Evolutionary conservation across 53 echinoderm and acorn worm genomes (phyloP), one percentile per base, ranked within the genome.

Genomic region (Zoroaster sp.): DNA sequence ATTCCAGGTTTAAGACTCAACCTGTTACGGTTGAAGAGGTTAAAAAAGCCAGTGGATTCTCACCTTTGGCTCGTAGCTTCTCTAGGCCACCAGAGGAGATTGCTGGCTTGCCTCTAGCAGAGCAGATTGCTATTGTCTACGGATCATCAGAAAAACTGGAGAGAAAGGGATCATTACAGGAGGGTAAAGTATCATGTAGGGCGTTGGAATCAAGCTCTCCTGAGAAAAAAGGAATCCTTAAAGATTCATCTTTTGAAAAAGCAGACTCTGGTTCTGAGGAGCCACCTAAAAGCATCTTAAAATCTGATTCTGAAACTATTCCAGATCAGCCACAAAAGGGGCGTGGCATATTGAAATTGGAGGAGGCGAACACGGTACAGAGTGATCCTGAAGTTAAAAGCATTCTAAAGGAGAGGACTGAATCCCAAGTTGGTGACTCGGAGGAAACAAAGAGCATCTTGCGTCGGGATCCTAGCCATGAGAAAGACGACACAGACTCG

Each of bases 11-110:
- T 78, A 99, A 87, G 74, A 99, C 99, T 21, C 99, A 99, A 70
- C 99, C 99, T 20, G 92, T 99, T 54, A 99, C 99, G 5, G 59
- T 96, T 8, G 99, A 99, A 32, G 99, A 99, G 83, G 91, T 99
- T 1, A 94, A 99, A 40, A 94, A 96, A 65, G 96, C 96, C 21
- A 72, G 91, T 30, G 91, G 78, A 10, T 88, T 96, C 46, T 96
- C 96, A n/a, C 99, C 99, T 25, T 78, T 99, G 15, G 93, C 94
- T 2, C 93, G 90, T 33, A 99, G 99, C 71, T 96, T 99, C 75
- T 89, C 92, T 4, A 91, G 91, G 59, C 94, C 93, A 32, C 96
- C 96, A 30, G 96, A 96, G 18, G 80, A 95, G 40, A 66, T 95
- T 13, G 73, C 87, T 25, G 89, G 78, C 11, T 82, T 99, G 45